phyloP scores from a whole-genome alignment of 2,113 vertebrate genomes.

The Cromileptes altivelis region DNA sequence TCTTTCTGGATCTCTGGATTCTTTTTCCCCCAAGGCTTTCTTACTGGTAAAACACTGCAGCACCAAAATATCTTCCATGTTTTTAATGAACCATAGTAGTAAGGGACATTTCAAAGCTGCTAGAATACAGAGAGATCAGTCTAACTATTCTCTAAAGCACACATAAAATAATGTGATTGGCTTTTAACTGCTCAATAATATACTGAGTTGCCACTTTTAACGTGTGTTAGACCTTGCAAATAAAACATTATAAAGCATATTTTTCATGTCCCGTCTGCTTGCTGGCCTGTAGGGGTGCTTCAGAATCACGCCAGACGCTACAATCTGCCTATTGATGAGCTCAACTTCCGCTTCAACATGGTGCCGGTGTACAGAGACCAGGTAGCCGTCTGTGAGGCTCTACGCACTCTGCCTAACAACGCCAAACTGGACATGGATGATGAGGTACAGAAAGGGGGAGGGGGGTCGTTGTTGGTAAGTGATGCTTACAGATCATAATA shows the following conservation, averaged over 20 bases:
- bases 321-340: slow-evolving; percentile 90
- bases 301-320: slow-evolving; percentile 90
- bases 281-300: slow-evolving; percentile 80
- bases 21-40: slow-evolving; percentile 89
- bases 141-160: background rate
- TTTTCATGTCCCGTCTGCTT: background rate
- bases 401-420: slow-evolving; percentile 75
- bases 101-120: background rate
- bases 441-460: slow-evolving; percentile 72
- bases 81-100: slow-evolving; percentile 8
- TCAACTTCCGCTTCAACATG: slow-evolving; percentile 88
- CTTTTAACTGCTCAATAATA: background rate
- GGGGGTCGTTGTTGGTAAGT: background rate
- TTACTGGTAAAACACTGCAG: slow-evolving; percentile 81
- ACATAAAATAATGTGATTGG: background rate
- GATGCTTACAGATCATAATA: background rate
- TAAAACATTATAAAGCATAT: background rate
- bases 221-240: background rate
- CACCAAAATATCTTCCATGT: background rate
- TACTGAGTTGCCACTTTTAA: background rate
- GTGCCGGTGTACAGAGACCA: slow-evolving; percentile 87
- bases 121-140: background rate
- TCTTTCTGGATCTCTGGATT: slow-evolving; percentile 89
- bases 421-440: slow-evolving; percentile 84
- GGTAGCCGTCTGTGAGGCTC: slow-evolving; percentile 79